phyloP scores from a whole-genome alignment of 2,113 vertebrate genomes.

The Ictalurus furcatus region DNA sequence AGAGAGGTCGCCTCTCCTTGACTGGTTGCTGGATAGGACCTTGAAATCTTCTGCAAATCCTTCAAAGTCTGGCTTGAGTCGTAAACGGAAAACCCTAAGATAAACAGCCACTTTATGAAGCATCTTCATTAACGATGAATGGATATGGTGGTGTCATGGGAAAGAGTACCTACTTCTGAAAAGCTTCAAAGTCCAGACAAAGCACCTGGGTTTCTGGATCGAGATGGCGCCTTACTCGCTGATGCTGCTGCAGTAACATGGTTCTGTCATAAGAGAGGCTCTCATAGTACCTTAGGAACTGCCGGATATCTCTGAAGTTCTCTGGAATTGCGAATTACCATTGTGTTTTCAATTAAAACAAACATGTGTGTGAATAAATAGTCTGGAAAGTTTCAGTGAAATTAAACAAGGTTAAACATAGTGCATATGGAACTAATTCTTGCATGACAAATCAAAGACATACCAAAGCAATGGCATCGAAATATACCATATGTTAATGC shows the following conservation, averaged over 20 bases:
- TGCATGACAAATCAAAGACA: not conserved
- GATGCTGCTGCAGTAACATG: slow-evolving; percentile 62
- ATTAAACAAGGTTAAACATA: not conserved
- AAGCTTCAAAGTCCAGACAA: slow-evolving; percentile 69
- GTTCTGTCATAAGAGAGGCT: slow-evolving; percentile 62
- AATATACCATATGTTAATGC: not conserved
- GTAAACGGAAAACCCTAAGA: slow-evolving; percentile 70
- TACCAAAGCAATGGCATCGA: not conserved
- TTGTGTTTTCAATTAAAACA: not conserved
- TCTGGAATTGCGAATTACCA: slow-evolving; percentile 51
- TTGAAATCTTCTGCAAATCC: slow-evolving; percentile 68
- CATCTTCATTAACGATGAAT: not conserved
- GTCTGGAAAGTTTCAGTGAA: not conserved
- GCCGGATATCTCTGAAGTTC: slow-evolving; percentile 53
- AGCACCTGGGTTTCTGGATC: slow-evolving; percentile 49
- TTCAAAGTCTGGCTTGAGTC: slow-evolving; percentile 62
- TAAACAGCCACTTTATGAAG: not conserved
- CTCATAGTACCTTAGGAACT: slow-evolving; percentile 68
- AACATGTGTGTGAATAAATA: not conserved
- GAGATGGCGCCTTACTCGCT: slow-evolving; percentile 56
- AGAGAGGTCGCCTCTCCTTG: slow-evolving; percentile 64
- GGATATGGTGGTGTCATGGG: not conserved
- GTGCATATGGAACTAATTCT: not conserved
- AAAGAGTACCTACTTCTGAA: slow-evolving; percentile 62
- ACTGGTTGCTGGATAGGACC: slow-evolving; percentile 56